phyloP scores from a whole-genome alignment of 2,888 invertebrate species.

The Sepioteuthis lessoniana region DNA sequence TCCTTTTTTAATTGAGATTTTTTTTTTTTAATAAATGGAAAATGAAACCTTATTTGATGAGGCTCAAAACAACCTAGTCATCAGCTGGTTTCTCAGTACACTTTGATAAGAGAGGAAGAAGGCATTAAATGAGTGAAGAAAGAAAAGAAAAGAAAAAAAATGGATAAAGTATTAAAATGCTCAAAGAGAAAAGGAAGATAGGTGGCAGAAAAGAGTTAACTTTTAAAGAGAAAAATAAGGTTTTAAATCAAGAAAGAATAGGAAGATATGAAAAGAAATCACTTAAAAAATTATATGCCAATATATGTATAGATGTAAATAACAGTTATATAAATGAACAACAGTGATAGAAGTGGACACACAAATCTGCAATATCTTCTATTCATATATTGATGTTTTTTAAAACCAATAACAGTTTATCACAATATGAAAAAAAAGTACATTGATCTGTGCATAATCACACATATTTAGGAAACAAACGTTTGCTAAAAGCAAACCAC shows the following conservation, averaged over 20 bases:
- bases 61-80: slow-evolving; percentile 33
- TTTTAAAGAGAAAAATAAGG: background rate
- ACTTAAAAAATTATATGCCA: background rate
- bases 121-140: background rate
- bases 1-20: background rate
- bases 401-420: too few species aligned
- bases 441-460: too few species aligned
- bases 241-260: background rate
- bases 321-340: too few species aligned
- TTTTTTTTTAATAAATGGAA: background rate
- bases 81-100: slow-evolving; percentile 33
- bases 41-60: background rate
- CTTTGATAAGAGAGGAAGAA: background rate
- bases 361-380: too few species aligned
- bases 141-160: background rate
- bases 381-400: too few species aligned
- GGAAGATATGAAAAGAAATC: background rate
- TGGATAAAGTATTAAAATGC: background rate
- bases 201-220: background rate
- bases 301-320: too few species aligned
- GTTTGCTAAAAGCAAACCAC: background rate
- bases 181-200: background rate
- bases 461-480: background rate
- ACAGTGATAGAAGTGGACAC: too few species aligned
- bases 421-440: too few species aligned